Base-by-base conservation (phyloP, 2,797 vertebrate genomes). In the Philypnodon macrostomus region DNA sequence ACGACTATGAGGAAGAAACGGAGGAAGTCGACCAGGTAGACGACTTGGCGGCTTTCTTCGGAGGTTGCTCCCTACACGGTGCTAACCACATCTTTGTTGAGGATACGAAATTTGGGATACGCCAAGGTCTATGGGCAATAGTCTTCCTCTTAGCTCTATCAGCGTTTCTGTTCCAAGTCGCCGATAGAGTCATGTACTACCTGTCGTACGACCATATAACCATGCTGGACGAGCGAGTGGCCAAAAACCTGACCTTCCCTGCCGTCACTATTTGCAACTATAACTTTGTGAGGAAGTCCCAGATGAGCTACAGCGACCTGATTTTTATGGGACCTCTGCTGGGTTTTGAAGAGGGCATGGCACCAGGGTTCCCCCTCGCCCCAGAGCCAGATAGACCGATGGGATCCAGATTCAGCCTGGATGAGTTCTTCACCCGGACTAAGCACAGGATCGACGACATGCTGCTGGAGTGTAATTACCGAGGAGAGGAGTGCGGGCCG, bases 201-300 rank as follows among this genome's bases (percentile, higher is more conserved):
- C 81, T 91, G 65, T 83, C 88, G 47, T 95, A 93, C 27, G 94
- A 94, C 27, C 89, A 92, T 30, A 63, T 96, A 79, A 98, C 96
- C 0, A 79, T 92, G 84, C 89, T 99, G 34, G 90, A 96, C 0
- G 94, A 97, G 68, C 84, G 83, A 47, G 72, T 87, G 7, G 91
- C 91, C 66, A 61, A 70, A 0, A 78, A 86, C 62, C 91, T 97
- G 84, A 85, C 80, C 35, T 99, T 96, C 79, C 96, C 97, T 0
- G 93, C 95, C 0, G 55, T 99, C 77, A 96, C 96, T 17, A 51
- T 99, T 17, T 99, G 97, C 63, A 99, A 99, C 84, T 90, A 90
- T 79, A 99, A 99, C 66, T 87, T 86, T 0, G 68, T 95, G 50
- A 86, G 94, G 5, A 76, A 90, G 45, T 96, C 96, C 0, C 93